Evolutionary conservation across 2,113 vertebrate genomes (phyloP).

Genomic region (Scomber colias): DNA sequence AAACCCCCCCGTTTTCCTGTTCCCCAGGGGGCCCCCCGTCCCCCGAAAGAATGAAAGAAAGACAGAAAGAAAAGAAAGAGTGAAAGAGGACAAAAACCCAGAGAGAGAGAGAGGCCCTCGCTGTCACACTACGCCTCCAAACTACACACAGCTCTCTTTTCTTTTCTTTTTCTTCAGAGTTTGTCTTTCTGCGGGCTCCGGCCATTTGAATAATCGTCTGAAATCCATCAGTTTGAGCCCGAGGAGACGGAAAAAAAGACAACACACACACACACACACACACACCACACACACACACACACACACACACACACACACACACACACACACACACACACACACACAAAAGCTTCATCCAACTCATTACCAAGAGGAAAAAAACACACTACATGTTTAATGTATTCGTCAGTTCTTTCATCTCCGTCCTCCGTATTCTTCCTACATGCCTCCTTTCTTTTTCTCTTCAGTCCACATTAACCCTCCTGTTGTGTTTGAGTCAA

Average conservation of each 20-base stretch:
- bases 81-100: constrained; percentile 64
- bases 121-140: constrained; percentile 60
- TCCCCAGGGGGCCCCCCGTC: constrained; percentile 46
- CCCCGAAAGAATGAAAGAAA: constrained; percentile 61
- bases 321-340: too few species aligned
- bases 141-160: constrained; percentile 58
- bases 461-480: constrained; percentile 5
- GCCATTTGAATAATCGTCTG: constrained; percentile 69
- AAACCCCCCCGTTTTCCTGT: constrained; percentile 24
- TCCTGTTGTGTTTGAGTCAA: too few species aligned
- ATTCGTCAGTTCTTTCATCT: constrained; percentile 34
- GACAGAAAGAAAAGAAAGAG: constrained; percentile 58
- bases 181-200: constrained; percentile 55
- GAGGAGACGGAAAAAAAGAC: constrained; percentile 49
- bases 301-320: too few species aligned
- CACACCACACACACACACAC: too few species aligned
- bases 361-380: constrained; percentile 26
- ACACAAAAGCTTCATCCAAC: constrained; percentile 23
- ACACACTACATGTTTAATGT: constrained; percentile 45
- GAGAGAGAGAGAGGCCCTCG: constrained; percentile 71
- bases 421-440: constrained; percentile 5
- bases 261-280: constrained; percentile 35
- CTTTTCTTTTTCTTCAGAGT: constrained; percentile 45
- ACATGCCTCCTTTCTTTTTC: neutral
- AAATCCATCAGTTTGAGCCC: constrained; percentile 66